Conservation (phyloP, 2,113 vertebrate genomes). For the pig (Sus scrofa) region T2T-Sscrofa CM000828.6:53308001-53308500, state of each 20-base stretch:
- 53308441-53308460: neutral
- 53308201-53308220: no score
- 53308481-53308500: slow-evolving; percentile 12
- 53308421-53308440: neutral
- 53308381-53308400: slow-evolving; percentile 15
- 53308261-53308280: no score
- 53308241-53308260: no score
- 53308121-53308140: neutral
- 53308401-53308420: neutral
- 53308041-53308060: neutral
- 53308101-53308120: neutral
- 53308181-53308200: no score
- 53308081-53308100: neutral
- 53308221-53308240: no score
- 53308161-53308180: no score
- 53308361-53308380: neutral
- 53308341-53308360: slow-evolving; percentile 19
- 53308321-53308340: slow-evolving; percentile 8
- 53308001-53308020: neutral
- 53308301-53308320: slow-evolving; percentile 1
- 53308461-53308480: neutral
- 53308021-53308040: neutral
- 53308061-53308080: neutral
- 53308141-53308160: neutral
- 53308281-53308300: neutral